Base-by-base conservation (phyloP, 2,113 vertebrate species). In the Triplophysa tibetana region DNA sequence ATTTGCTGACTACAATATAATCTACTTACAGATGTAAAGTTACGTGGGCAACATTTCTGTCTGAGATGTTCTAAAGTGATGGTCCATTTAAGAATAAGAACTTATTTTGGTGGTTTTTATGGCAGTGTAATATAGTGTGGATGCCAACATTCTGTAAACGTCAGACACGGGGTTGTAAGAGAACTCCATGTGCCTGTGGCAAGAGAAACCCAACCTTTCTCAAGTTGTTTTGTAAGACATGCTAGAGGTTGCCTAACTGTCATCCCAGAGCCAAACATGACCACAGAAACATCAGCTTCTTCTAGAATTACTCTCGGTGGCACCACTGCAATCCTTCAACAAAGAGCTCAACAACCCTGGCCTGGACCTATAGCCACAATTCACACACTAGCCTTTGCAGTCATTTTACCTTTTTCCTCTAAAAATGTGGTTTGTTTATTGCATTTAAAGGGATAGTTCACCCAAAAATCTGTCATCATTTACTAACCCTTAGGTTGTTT, bases 251-350 rank as follows among this genome's bases (percentile, higher is more conserved):
- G 41, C 70, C 52, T 67, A 50, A 67, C 72, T 80, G 17, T 73
- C 48, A n/a, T 52, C 58, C 66, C 54, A 56, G 23, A 63, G 67
- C 80, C 73, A 80, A 80, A 82, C 77, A 80, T 77, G 80, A 70
- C 65, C n/a, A 45, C 83, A 82, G 63, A 16, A 56, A 26, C 68
- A 65, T 38, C 50, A 52, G 54, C 41, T 52, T 33, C 56, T 41
- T 50, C 63, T 50, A 68, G 45, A 73, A 24, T 73, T 16, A 17
- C 63, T 77, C 66, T 74, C 75, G 38, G 72, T 81, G 43, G 61
- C 61, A 68, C 63, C 23, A 17, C 77, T 52, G 12, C 43, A 61
- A 72, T 80, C 66, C 66, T 79, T 67, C 62, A 64, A 56, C 54
- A n/a, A 56, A 58, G 14, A 41, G 21, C 9, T 23, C 16, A 38